Evolutionary conservation across 2,113 vertebrate genomes (phyloP).

Genomic region (Phylloscopus whistleri): DNA sequence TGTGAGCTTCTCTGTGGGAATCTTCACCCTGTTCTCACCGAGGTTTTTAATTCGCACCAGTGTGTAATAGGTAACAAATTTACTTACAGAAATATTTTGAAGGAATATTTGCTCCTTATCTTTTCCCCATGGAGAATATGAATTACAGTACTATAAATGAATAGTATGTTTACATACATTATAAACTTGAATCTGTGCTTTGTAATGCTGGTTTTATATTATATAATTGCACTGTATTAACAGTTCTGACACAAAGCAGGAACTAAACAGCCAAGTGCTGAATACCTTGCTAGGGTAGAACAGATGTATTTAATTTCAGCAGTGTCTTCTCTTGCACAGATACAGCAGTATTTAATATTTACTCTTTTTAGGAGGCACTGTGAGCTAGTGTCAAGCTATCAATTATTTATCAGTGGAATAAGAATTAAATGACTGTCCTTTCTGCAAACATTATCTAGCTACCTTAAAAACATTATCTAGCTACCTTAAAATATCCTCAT

Average conservation of each 20-base stretch:
- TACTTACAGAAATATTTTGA: fast-evolving
- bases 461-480: background rate
- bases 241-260: background rate
- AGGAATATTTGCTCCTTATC: background rate
- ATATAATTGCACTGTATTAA: background rate
- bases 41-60: background rate
- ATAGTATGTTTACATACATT: background rate
- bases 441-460: background rate
- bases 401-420: background rate
- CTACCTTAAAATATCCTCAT: background rate
- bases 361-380: background rate
- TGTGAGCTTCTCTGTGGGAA: background rate
- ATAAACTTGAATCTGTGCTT: background rate
- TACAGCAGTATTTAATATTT: background rate
- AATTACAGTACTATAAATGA: background rate
- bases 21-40: background rate
- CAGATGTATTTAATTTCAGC: background rate
- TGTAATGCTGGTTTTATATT: background rate
- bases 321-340: background rate
- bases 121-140: background rate
- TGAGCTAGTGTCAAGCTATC: background rate
- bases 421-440: background rate
- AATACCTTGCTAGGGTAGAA: background rate
- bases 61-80: background rate
- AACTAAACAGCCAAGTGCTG: background rate